phyloP scores from a whole-genome alignment of 2,113 vertebrate species.

The Rhizomys pruinosus region DNA sequence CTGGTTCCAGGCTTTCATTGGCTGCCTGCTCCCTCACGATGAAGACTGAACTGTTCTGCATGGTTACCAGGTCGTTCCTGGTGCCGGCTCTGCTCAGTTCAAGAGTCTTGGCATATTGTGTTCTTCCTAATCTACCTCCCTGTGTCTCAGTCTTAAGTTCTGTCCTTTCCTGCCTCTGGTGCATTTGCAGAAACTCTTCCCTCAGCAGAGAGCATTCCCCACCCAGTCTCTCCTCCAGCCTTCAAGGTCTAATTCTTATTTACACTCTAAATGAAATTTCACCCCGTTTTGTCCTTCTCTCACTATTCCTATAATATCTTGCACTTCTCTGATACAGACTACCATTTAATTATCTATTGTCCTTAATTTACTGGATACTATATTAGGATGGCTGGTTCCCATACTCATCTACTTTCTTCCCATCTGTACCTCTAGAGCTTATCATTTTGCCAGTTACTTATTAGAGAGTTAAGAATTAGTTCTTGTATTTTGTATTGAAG shows the following conservation, averaged over 20 bases:
- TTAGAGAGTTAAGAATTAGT: background rate
- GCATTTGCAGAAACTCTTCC: background rate
- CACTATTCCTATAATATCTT: no score
- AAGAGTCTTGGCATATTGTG: background rate
- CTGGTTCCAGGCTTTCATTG: background rate
- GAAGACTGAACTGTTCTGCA: background rate
- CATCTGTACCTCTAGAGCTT: background rate
- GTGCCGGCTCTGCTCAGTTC: background rate
- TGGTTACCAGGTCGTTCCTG: background rate
- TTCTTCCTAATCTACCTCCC: no score
- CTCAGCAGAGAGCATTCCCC: background rate
- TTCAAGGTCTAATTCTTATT: background rate
- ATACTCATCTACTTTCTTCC: background rate
- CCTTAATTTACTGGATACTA: background rate
- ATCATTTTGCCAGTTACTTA: background rate
- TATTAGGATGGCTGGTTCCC: fast-evolving
- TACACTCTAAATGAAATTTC: background rate
- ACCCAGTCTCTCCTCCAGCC: background rate
- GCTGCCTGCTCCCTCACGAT: background rate
- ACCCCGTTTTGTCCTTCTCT: background rate
- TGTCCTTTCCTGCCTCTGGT: background rate
- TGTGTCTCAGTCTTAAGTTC: background rate
- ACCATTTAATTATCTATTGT: background rate
- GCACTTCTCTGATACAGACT: background rate
- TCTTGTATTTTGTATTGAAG: background rate